Conservation (phyloP, 2,888 invertebrate species). For the Synergus gifuensis region DNA sequence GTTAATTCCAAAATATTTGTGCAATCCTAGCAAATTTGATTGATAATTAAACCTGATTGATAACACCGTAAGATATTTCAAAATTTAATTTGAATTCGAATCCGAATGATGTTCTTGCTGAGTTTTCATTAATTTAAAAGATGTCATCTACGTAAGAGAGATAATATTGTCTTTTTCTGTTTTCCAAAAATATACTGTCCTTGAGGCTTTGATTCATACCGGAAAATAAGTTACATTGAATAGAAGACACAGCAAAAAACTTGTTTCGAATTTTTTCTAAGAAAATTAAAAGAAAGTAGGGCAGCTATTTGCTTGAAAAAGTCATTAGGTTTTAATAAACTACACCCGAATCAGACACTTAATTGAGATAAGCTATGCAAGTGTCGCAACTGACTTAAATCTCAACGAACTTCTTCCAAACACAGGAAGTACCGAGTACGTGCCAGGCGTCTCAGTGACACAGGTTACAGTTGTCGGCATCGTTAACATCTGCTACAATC, state of each 20-base stretch:
- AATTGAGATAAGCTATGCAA: conserved; percentile 9
- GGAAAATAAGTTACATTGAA: conserved; percentile 9
- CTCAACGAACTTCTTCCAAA: conserved; percentile 54
- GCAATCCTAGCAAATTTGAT: background rate
- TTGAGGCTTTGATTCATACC: background rate
- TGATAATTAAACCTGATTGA: too few relatives aligned
- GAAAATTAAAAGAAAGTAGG: conserved; percentile 1
- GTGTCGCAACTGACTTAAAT: conserved; percentile 18
- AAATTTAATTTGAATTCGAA: too few relatives aligned
- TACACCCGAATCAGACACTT: conserved; percentile 31
- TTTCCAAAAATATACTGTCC: background rate
- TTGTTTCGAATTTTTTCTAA: background rate
- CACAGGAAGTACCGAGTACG: conserved; percentile 58
- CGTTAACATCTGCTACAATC: conserved; percentile 64
- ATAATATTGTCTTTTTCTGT: background rate
- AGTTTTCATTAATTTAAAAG: background rate
- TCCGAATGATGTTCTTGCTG: background rate
- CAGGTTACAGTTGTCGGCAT: conserved; percentile 58
- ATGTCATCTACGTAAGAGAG: background rate
- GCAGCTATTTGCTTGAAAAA: conserved; percentile 6
- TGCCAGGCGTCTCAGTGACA: conserved; percentile 47
- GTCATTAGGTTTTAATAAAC: conserved; percentile 33
- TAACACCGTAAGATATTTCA: too few relatives aligned
- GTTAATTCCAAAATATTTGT: conserved; percentile 14
- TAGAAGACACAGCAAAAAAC: background rate